Conservation (phyloP, 2,888 invertebrate species). For the Cylindroiulus punctatus region DNA sequence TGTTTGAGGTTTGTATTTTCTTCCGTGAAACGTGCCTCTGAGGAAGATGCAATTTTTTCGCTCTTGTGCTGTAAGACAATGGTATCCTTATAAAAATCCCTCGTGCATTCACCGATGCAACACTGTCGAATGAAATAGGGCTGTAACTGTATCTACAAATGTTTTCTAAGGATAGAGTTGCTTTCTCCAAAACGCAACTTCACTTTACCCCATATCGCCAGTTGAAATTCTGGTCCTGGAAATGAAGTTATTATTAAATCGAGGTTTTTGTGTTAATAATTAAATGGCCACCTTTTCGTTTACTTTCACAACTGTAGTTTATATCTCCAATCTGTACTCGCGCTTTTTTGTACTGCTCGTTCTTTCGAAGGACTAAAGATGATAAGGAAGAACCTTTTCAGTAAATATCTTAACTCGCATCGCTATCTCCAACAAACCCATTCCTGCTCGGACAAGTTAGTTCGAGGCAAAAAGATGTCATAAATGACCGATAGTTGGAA, state of each 20-base stretch:
- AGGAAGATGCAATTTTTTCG: slow-evolving; percentile 8
- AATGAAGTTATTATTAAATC: no score
- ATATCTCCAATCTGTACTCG: neutral
- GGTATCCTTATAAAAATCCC: neutral
- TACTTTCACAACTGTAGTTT: no score
- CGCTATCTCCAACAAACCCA: neutral
- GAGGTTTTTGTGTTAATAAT: no score
- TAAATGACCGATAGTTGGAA: slow-evolving; percentile 17
- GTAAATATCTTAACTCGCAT: slow-evolving; percentile 8
- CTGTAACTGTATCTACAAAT: no score
- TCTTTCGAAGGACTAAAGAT: slow-evolving; percentile 6
- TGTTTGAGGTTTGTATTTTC: neutral
- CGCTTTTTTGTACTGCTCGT: neutral
- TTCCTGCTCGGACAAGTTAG: neutral
- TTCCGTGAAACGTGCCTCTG: neutral
- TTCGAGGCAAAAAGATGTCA: neutral
- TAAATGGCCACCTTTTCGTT: no score
- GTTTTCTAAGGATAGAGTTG: no score
- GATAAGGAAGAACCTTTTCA: neutral
- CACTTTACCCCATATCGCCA: no score
- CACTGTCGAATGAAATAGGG: no score
- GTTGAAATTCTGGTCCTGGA: no score
- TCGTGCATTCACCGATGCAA: neutral
- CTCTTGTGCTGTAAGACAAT: neutral
- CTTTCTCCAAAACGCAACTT: no score